Evolutionary conservation across 2,113 vertebrate genomes (phyloP).

Genomic region (Uria lomvia): DNA sequence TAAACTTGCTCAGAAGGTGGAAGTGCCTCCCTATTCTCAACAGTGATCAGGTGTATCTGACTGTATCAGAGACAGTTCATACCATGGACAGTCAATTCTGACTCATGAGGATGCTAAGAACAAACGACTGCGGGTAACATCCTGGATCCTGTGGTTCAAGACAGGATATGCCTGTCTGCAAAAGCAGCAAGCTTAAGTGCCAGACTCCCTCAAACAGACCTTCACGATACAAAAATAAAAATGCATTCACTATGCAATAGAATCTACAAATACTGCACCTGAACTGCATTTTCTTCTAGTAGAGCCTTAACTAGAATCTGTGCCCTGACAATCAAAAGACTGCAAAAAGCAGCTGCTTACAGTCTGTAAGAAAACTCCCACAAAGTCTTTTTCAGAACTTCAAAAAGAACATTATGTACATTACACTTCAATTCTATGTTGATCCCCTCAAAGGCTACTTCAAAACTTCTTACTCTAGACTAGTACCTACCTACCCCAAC

Average conservation of each 20-base stretch:
- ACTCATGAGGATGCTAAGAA: neutral
- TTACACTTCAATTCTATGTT: neutral
- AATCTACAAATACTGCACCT: neutral
- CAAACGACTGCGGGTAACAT: accelerated
- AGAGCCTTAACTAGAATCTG: neutral
- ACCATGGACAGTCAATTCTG: neutral
- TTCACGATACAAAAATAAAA: neutral
- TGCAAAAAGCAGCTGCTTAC: neutral
- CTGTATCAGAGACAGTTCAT: neutral
- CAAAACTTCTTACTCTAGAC: neutral
- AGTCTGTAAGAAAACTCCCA: neutral
- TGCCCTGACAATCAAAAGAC: neutral
- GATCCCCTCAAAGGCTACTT: neutral
- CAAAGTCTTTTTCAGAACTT: neutral
- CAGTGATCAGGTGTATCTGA: neutral
- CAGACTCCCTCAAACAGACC: neutral
- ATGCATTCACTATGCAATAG: neutral
- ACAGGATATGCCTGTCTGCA: neutral
- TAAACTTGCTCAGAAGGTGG: neutral
- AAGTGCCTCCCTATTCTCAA: neutral
- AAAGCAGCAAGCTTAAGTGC: neutral
- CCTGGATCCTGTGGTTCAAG: neutral
- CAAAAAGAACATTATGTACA: neutral
- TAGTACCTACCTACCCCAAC: neutral
- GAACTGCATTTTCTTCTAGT: neutral